Percentiles rank a stretch among this genome's conserved stretches.
These are phyloP conservation scores for Spheniscus mendiculus DNA, from an alignment of 2,113 vertebrate genomes.

Conservation along the genomic window DNA sequence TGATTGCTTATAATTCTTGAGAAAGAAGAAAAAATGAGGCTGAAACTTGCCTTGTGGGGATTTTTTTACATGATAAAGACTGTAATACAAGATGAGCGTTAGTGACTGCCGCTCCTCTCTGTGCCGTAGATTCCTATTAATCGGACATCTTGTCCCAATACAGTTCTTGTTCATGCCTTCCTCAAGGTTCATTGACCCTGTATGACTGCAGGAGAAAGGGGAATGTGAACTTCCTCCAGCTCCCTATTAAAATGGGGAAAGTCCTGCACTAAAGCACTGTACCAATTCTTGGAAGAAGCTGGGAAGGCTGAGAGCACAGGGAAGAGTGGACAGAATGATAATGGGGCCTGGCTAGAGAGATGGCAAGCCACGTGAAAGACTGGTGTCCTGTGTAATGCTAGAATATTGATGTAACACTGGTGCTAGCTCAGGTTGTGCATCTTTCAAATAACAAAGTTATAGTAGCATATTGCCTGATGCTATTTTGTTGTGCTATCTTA, in stretches of 20 bases:
- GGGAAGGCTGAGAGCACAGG: background rate
- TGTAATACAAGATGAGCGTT: background rate
- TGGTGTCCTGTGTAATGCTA: background rate
- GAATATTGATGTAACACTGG: background rate
- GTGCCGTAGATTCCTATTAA: background rate
- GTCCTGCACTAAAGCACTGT: background rate
- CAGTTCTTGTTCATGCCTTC: background rate
- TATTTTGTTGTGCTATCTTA: background rate
- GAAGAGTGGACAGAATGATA: background rate
- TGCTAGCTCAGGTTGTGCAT: rapidly evolving
- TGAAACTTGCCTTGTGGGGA: background rate
- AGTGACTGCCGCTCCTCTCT: background rate
- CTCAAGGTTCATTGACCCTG: background rate
- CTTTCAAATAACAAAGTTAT: background rate
- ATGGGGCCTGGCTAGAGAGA: background rate
- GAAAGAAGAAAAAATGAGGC: background rate
- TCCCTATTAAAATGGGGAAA: background rate
- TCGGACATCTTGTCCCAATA: background rate
- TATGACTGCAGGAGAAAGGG: background rate
- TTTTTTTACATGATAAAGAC: background rate
- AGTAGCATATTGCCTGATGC: background rate
- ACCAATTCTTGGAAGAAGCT: background rate
- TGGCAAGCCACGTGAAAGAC: background rate
- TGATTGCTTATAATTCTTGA: background rate
- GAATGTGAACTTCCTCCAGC: background rate